These are phyloP conservation scores for Calypte anna DNA, from an alignment of 2,113 vertebrate genomes.

Conservation along the genomic window DNA sequence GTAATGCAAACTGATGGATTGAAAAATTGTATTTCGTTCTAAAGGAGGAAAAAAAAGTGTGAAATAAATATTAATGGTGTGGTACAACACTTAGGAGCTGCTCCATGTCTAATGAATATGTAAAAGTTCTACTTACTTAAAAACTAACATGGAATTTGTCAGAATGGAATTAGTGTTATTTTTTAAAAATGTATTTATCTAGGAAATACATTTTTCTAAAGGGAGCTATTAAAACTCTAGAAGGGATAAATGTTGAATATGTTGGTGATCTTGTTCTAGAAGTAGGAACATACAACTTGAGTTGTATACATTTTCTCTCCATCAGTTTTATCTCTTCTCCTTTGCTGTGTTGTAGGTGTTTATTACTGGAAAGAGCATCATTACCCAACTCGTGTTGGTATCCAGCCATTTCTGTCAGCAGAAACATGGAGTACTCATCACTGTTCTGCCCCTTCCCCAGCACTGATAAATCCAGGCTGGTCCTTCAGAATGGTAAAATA, in stretches of 20 bases:
- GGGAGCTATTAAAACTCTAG: not conserved
- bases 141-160: not conserved
- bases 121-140: constrained; percentile 15
- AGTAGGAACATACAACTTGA: not conserved
- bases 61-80: constrained; percentile 41
- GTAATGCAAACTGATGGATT: not conserved
- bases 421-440: not conserved
- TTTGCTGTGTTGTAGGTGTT: not conserved
- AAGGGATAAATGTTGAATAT: not conserved
- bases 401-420: not conserved
- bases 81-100: not conserved
- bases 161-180: not conserved
- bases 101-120: constrained; percentile 26
- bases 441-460: not conserved
- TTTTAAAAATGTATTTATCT: not conserved
- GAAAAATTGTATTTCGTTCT: constrained; percentile 20
- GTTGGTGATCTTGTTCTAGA: not conserved
- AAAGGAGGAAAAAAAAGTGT: not conserved
- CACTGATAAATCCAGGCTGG: not conserved
- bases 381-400: not conserved
- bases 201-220: constrained; percentile 6
- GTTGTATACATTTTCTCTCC: not conserved
- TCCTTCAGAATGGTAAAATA: fast-evolving
- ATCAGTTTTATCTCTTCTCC: not conserved
- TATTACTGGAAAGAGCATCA: not conserved